A percentile compares a stretch with the other conserved stretches of the same genome.
Evolutionary conservation across 2,797 vertebrate species (phyloP).

Genomic region (Anguilla pacifica): DNA sequence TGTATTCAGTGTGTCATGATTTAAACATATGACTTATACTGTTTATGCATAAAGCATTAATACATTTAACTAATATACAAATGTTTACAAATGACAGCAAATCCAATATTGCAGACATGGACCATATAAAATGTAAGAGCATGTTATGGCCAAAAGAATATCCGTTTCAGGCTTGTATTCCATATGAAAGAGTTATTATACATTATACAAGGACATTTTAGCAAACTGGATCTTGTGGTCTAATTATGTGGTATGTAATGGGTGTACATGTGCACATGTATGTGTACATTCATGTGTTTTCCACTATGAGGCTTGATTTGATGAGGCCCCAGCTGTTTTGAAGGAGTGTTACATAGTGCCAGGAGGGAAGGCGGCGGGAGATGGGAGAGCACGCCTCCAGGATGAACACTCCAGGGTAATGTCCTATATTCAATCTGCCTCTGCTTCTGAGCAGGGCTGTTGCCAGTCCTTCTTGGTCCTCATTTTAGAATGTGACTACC

Average conservation of each 20-base stretch:
- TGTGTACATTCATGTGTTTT: background rate
- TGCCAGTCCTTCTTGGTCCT: conserved; percentile 62
- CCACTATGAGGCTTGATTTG: background rate
- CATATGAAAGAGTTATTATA: background rate
- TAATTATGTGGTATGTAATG: background rate
- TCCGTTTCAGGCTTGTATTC: background rate
- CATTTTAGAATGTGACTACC: conserved; percentile 22
- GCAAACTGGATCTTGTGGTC: background rate
- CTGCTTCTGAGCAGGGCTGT: conserved; percentile 57
- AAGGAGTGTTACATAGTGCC: background rate
- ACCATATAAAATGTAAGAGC: background rate
- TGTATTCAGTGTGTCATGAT: background rate
- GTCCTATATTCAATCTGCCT: conserved; percentile 73
- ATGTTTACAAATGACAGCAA: background rate
- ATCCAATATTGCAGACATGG: background rate
- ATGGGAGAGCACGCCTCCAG: conserved; percentile 41
- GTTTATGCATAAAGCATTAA: background rate
- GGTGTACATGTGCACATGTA: background rate
- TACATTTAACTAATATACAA: conserved; percentile 5
- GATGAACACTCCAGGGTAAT: conserved; percentile 44
- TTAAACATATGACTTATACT: background rate
- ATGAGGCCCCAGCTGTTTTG: background rate
- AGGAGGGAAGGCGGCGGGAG: conserved; percentile 32
- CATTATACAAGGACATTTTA: background rate
- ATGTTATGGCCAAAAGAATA: background rate